These are phyloP conservation scores for Chionomys nivalis DNA, from an alignment of 2,113 vertebrate species.

Conservation along the genomic window DNA sequence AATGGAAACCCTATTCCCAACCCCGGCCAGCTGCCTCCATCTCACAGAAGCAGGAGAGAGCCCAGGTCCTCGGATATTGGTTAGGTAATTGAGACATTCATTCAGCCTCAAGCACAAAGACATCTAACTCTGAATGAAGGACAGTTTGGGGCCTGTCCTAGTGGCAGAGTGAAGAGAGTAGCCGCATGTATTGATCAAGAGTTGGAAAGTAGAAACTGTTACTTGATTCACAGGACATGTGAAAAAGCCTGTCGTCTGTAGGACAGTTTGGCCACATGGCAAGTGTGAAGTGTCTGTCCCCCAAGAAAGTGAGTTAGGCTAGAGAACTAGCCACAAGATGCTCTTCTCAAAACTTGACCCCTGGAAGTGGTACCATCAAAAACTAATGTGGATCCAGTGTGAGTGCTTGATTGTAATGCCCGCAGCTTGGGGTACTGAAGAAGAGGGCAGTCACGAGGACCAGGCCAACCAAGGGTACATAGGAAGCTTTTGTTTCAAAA, in stretches of 20 bases:
- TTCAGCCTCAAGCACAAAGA: not conserved
- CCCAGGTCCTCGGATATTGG: not conserved
- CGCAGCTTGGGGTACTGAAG: not conserved
- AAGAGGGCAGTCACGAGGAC: not conserved
- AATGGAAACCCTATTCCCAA: not conserved
- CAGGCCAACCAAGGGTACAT: not conserved
- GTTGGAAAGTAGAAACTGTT: rapidly evolving
- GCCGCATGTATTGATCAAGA: not conserved
- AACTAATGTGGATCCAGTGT: not conserved
- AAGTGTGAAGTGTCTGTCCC: not conserved
- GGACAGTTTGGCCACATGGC: not conserved
- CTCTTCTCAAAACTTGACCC: not conserved
- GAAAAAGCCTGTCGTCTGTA: not conserved
- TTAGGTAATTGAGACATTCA: not conserved
- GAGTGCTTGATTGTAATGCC: not conserved
- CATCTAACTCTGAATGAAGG: not conserved
- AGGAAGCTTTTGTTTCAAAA: not conserved
- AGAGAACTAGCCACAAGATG: not conserved
- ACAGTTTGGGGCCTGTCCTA: rapidly evolving
- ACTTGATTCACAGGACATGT: rapidly evolving
- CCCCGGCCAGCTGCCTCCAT: not conserved
- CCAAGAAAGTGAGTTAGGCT: not conserved
- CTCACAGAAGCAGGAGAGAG: not conserved
- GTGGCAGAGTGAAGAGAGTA: not conserved
- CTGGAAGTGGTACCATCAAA: not conserved